Evolutionary conservation across 2,113 vertebrate genomes (phyloP).

Genomic region (Rhinolophus sinicus): DNA sequence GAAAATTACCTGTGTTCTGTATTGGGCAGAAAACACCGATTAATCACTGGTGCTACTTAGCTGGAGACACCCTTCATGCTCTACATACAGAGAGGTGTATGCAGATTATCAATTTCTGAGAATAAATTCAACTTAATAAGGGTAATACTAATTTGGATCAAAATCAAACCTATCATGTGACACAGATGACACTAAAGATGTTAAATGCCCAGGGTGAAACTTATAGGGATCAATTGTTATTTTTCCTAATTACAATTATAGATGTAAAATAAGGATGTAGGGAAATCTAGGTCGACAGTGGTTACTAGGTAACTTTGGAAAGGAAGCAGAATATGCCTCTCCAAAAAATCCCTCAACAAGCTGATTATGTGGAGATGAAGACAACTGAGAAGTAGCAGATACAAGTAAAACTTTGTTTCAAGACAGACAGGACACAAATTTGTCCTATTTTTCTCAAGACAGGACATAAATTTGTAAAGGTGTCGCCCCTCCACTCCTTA

Average conservation of each 20-base stretch:
- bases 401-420: background rate
- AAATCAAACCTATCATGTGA: background rate
- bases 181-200: background rate
- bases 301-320: background rate
- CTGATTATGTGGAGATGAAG: background rate
- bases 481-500: background rate
- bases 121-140: slow-evolving; percentile 17
- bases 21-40: background rate
- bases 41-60: background rate
- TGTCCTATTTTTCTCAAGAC: too few species aligned
- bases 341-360: background rate
- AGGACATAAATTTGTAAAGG: background rate
- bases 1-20: background rate
- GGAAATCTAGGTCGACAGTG: background rate
- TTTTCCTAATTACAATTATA: background rate
- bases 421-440: background rate
- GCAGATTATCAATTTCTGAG: background rate
- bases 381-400: background rate
- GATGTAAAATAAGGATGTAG: background rate
- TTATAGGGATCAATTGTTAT: background rate
- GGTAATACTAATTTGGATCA: background rate
- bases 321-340: background rate
- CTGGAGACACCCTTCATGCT: background rate
- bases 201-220: background rate
- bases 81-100: background rate